Evolutionary conservation across 2,888 invertebrate genomes (phyloP).

Genomic region (Mellilla xanthometata): DNA sequence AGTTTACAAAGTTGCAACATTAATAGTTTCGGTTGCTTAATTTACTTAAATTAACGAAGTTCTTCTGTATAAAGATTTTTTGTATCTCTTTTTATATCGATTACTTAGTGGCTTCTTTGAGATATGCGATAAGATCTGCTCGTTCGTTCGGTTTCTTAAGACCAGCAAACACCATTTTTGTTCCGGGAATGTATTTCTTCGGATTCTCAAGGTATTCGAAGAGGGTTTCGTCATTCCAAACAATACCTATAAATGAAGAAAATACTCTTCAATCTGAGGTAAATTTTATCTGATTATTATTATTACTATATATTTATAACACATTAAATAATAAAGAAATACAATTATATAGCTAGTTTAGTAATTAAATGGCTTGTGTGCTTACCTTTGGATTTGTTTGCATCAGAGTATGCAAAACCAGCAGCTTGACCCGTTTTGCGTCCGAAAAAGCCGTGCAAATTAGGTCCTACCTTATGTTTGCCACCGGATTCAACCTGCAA

Average conservation of each 20-base stretch:
- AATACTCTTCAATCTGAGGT: not conserved
- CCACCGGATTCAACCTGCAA: conserved; percentile 92
- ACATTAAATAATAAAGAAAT: no score
- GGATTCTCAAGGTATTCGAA: conserved; percentile 99
- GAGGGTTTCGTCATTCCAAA: conserved; percentile 96
- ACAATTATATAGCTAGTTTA: no score
- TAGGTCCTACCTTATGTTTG: conserved; percentile 99
- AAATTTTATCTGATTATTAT: no score
- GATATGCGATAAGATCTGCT: conserved; percentile 96
- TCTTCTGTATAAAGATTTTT: no score
- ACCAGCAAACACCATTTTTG: conserved; percentile 99
- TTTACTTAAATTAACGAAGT: no score
- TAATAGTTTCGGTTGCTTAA: no score
- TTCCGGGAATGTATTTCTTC: conserved; percentile 99
- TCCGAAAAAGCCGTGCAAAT: conserved; percentile 94
- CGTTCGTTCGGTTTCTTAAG: conserved; percentile 97
- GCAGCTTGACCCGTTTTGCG: conserved; percentile 97
- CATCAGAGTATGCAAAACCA: conserved; percentile 96
- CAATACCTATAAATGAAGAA: conserved; percentile 86
- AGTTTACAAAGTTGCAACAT: no score
- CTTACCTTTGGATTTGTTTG: conserved; percentile 97
- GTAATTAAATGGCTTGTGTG: no score
- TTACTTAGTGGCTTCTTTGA: conserved; percentile 92
- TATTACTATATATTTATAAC: no score
- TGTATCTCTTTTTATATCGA: conserved; percentile 23